Conservation (phyloP, 2,113 vertebrate genomes). For the Alosa alosa region DNA sequence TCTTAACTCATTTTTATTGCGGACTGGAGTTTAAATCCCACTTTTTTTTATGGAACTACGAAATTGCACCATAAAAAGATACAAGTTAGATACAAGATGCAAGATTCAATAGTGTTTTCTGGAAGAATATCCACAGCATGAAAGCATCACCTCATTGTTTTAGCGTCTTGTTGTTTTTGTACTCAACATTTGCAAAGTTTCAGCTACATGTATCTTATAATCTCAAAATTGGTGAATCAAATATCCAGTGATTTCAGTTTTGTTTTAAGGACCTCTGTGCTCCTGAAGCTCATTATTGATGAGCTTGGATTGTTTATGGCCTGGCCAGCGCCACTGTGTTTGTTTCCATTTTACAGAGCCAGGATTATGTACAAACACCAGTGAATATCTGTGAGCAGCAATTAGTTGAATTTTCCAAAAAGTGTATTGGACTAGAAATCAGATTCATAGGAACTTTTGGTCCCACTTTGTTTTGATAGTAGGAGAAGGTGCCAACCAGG, state of each 20-base stretch:
- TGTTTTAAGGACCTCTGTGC: no score
- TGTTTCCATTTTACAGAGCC: not conserved
- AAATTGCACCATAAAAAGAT: not conserved
- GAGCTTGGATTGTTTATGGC: not conserved
- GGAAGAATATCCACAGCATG: constrained; percentile 1
- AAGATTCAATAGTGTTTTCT: not conserved
- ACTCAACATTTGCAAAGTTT: not conserved
- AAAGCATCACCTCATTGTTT: not conserved
- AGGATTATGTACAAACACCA: not conserved
- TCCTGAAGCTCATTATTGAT: not conserved
- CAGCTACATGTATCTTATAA: not conserved
- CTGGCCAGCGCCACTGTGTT: not conserved
- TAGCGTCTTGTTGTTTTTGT: not conserved
- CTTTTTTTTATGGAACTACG: not conserved
- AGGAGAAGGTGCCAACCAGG: not conserved
- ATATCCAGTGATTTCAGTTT: not conserved
- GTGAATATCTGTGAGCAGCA: no score
- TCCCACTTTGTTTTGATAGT: not conserved
- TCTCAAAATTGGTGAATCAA: not conserved
- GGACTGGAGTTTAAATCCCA: not conserved
- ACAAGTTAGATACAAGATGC: not conserved
- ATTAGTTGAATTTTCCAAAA: no score
- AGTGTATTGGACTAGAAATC: no score
- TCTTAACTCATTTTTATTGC: not conserved
- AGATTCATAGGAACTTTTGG: not conserved